These are phyloP conservation scores for Campaea margaritaria DNA, from an alignment of 2,888 invertebrate species.

Conservation along the genomic window DNA sequence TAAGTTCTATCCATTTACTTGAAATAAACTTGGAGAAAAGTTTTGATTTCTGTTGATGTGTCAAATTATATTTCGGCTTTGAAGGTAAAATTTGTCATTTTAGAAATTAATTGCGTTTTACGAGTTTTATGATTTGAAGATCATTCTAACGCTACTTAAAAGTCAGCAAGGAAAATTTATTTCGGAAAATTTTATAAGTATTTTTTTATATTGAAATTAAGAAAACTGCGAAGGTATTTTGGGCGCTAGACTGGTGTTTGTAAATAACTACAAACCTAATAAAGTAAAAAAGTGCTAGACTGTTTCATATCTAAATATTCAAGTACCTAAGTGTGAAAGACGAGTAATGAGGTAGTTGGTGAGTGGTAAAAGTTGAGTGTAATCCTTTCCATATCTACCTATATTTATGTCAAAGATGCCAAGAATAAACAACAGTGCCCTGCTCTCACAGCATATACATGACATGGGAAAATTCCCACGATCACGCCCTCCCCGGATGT, in stretches of 20 bases:
- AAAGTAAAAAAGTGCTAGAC: no score
- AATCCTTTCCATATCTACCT: no score
- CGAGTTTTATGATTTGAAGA: not conserved
- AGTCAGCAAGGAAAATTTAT: no score
- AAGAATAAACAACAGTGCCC: constrained; percentile 4
- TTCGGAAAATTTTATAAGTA: no score
- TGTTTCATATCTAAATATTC: no score
- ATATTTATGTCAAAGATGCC: not conserved
- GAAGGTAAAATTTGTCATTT: constrained; percentile 12
- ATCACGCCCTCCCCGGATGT: constrained; percentile 49
- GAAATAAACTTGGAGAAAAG: constrained; percentile 5
- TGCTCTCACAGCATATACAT: constrained; percentile 8
- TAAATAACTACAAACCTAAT: no score
- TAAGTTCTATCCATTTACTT: constrained; percentile 10
- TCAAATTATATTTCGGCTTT: constrained; percentile 14
- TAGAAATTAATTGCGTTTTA: not conserved
- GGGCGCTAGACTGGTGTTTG: no score
- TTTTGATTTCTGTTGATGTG: constrained; percentile 3
- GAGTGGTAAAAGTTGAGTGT: no score
- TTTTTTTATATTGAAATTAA: no score
- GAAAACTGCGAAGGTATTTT: no score
- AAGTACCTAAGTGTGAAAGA: no score
- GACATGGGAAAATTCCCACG: constrained; percentile 44
- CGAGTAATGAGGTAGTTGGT: no score
- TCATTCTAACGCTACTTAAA: not conserved